Base-by-base conservation (phyloP, 2,888 invertebrate species). In the Drosophila gaucha region DNA sequence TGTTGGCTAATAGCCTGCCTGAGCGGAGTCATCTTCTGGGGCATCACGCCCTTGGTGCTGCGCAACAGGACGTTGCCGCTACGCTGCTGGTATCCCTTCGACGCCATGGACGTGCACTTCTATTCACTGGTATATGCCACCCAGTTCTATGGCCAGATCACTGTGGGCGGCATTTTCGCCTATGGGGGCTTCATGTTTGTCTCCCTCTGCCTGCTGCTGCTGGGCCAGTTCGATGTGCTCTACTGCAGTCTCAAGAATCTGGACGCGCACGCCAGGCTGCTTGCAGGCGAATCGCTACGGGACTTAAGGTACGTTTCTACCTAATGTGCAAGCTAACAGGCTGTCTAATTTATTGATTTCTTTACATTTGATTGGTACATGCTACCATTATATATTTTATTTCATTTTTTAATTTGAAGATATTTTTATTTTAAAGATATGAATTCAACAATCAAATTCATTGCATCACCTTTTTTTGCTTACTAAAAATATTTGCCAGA, bases 191-290 rank as follows among this genome's bases (percentile, higher is more conserved):
- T 77, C 0, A 55, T 91, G n/a, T 91, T 93, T 92, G 54, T 89
- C 8, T 79, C 87, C 0, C 18, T 89, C 3, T 68, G 79, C 2
- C 50, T 88, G 1, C 59, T 89, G 16, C 76, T 91, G 44, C 66
- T 91, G 41, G 90, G 86, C 0, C 91, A 91, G 51, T 91, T 84
- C 38, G 91, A 91, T 67, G 88, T 91, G 20, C 86, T 91, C 22
- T 91, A 85, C 59, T 91, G 91, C 41, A 91, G 91, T 51, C 80
- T 91, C 2, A 91, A 91, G 74, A 91, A 91, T 71, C 52, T 91
- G 33, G 82, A 89, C 28, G 77, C 76, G 31, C 88, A 91, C 59
- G 87, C 89, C 2, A 67, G 74, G 35, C 36, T 90, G 2, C 16
- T 86, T 9, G 52, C 80, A 0, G 86, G 89, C 1, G 78, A 65